These are phyloP conservation scores for Silurus lanzhouensis DNA, from an alignment of 2,797 vertebrate species.

Conservation along the genomic window DNA sequence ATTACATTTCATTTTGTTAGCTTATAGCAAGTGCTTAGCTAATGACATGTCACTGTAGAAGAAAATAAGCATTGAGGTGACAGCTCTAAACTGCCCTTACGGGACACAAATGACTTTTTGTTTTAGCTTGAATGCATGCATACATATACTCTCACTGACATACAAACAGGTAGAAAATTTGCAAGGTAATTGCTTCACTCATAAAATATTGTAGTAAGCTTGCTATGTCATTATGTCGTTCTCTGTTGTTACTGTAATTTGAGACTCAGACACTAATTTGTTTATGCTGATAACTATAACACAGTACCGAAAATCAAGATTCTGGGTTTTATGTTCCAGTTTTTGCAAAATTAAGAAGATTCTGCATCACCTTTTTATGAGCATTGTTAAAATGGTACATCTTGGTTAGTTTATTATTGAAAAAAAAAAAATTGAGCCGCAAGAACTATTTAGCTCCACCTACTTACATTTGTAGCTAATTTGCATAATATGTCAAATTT, in stretches of 20 bases:
- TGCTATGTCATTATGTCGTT: conserved; percentile 44
- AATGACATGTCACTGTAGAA: conserved; percentile 49
- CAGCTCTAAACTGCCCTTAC: conserved; percentile 44
- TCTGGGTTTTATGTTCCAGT: neutral
- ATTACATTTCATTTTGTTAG: conserved; percentile 35
- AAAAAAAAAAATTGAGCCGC: no score
- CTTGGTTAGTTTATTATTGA: neutral
- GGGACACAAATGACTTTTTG: conserved; percentile 37
- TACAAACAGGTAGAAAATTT: conserved; percentile 21
- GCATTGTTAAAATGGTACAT: neutral
- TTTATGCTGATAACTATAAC: neutral
- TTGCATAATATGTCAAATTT: neutral
- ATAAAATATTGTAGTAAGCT: conserved; percentile 42
- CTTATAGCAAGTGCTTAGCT: conserved; percentile 24
- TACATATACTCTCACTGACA: neutral
- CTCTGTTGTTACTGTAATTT: conserved; percentile 36
- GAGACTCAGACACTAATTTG: conserved; percentile 36
- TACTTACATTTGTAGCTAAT: neutral
- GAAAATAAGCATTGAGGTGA: conserved; percentile 51
- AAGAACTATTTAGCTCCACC: neutral
- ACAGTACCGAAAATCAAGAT: neutral
- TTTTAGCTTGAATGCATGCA: conserved; percentile 22
- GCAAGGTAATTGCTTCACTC: conserved; percentile 40
- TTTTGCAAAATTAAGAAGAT: neutral
- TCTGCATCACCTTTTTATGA: neutral